These are phyloP conservation scores for Semnornis frantzii DNA, from an alignment of 2,113 vertebrate species.

Conservation along the genomic window DNA sequence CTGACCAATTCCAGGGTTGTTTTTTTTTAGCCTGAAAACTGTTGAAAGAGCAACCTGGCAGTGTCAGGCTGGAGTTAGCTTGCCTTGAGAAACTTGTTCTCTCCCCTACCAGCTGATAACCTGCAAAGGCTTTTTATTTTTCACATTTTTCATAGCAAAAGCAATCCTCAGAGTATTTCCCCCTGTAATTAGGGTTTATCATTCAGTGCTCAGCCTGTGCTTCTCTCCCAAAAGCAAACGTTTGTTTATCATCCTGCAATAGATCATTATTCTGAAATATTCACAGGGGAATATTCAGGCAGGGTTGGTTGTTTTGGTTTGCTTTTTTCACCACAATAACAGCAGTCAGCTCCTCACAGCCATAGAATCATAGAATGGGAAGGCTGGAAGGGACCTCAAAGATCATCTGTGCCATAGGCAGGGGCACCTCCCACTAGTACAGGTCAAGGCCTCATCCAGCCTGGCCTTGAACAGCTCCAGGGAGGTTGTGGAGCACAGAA, in stretches of 20 bases:
- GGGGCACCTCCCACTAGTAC: no score
- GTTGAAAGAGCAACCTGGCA: neutral
- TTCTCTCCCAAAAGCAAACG: neutral
- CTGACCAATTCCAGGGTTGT: neutral
- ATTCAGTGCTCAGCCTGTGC: neutral
- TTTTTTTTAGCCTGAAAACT: neutral
- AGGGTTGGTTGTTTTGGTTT: neutral
- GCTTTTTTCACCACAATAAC: neutral
- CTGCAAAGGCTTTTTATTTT: neutral
- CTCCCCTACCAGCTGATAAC: neutral
- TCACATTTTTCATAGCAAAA: neutral
- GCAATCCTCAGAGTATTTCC: neutral
- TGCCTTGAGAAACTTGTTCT: neutral
- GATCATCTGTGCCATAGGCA: no score
- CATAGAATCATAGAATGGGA: no score
- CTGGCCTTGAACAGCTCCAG: no score
- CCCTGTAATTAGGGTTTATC: neutral
- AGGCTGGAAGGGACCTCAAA: no score
- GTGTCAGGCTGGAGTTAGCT: neutral
- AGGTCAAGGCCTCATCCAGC: no score
- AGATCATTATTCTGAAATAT: neutral
- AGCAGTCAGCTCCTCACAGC: neutral
- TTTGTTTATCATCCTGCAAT: neutral
- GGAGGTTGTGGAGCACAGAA: no score
- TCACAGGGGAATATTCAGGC: neutral